Evolutionary conservation across 2,797 vertebrate species (phyloP).

Genomic region (Anas bahamensis): DNA sequence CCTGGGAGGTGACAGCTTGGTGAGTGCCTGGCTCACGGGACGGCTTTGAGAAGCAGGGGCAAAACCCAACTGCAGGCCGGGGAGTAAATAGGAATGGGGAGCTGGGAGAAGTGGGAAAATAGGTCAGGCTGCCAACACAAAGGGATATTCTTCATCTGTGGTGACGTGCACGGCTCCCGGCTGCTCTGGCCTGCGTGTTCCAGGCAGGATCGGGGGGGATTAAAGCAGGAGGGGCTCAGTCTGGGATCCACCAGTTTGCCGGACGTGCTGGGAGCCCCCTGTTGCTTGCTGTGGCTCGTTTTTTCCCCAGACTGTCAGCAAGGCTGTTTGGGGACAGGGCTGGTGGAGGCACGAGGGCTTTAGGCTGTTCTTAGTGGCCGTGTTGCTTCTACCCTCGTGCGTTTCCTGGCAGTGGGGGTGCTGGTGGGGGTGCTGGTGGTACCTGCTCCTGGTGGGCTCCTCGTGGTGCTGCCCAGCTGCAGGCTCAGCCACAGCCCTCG

Average conservation of each 20-base stretch:
- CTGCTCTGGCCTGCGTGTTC: neutral
- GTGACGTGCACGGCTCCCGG: neutral
- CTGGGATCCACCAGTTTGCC: neutral
- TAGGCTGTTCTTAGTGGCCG: neutral
- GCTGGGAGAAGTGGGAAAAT: slow-evolving; percentile 7
- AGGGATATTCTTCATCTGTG: neutral
- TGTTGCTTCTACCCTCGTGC: fast-evolving
- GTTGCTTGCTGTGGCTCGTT: neutral
- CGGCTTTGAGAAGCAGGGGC: neutral
- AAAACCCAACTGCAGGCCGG: neutral
- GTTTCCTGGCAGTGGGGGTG: neutral
- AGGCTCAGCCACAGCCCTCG: neutral
- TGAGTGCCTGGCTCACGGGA: fast-evolving
- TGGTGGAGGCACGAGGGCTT: neutral
- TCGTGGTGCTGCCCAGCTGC: neutral
- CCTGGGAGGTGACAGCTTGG: neutral
- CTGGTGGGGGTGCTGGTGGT: neutral
- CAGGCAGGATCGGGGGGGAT: neutral
- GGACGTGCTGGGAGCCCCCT: fast-evolving
- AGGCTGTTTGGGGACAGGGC: neutral
- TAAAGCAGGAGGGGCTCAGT: neutral
- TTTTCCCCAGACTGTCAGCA: neutral
- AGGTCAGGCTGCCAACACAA: slow-evolving; percentile 46
- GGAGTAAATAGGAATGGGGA: neutral
- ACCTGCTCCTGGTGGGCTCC: neutral